Evolutionary conservation across 1,140 invertebrate species (phyloP).

Genomic region (Papilio dardanus): DNA sequence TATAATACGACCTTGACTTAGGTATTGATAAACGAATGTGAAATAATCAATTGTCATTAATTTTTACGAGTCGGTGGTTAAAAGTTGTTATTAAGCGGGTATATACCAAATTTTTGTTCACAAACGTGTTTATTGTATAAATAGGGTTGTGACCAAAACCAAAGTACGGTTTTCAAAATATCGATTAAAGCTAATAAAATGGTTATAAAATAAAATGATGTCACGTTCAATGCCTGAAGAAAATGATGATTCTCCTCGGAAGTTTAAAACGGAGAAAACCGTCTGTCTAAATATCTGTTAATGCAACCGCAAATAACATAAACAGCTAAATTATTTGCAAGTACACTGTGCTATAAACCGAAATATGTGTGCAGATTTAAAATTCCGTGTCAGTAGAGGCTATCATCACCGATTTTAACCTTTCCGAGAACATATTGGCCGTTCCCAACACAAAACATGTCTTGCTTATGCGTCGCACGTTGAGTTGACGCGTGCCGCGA

Average conservation of each 20-base stretch:
- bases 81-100: conserved; percentile 4
- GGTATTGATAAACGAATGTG: conserved; percentile 25
- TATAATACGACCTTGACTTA: conserved; percentile 49
- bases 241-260: background rate
- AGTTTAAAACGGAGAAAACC: background rate
- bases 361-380: conserved; percentile 39
- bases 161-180: background rate
- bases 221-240: background rate
- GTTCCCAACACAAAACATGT: conserved; percentile 58
- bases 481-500: conserved; percentile 60
- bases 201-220: background rate
- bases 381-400: conserved; percentile 40
- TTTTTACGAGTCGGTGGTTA: conserved; percentile 21
- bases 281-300: conserved; percentile 7
- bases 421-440: conserved; percentile 62
- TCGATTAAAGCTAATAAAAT: background rate
- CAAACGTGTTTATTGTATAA: background rate
- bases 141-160: background rate
- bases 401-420: conserved; percentile 51
- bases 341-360: conserved; percentile 16
- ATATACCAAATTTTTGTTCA: background rate
- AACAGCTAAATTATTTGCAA: background rate
- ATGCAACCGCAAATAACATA: conserved; percentile 29
- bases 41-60: conserved; percentile 3
- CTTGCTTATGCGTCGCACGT: conserved; percentile 53